Conservation (phyloP, 2,113 vertebrate genomes). For the Eurypyga helias region DNA sequence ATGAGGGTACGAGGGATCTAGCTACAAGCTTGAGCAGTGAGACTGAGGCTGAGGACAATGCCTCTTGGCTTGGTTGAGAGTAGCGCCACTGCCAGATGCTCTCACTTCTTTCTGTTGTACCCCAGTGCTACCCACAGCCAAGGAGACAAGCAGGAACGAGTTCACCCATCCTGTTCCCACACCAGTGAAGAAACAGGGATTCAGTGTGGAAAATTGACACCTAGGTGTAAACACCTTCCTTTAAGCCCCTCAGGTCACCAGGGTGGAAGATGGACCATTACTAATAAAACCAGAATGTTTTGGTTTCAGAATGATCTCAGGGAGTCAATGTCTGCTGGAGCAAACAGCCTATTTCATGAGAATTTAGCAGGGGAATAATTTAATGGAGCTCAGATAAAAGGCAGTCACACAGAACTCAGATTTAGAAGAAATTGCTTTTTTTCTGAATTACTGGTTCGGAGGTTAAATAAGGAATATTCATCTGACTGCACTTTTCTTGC, state of each 20-base stretch:
- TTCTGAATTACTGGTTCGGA: constrained; percentile 22
- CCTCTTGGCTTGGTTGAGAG: neutral
- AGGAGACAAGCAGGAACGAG: neutral
- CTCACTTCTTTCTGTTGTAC: neutral
- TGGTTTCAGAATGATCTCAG: neutral
- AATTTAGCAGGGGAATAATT: constrained; percentile 56
- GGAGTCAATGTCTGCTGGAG: neutral
- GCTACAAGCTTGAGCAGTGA: neutral
- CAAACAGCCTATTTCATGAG: constrained; percentile 15
- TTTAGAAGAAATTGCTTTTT: constrained; percentile 43
- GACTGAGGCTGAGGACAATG: neutral
- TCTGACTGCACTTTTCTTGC: neutral
- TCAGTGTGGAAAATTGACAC: neutral
- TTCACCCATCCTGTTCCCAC: neutral
- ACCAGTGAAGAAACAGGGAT: neutral
- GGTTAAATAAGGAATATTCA: constrained; percentile 37
- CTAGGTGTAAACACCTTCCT: neutral
- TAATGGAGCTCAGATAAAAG: constrained; percentile 48
- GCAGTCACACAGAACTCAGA: constrained; percentile 49
- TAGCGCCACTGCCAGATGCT: neutral
- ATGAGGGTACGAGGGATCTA: neutral
- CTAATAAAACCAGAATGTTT: constrained; percentile 5
- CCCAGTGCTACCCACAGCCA: neutral
- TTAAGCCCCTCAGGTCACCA: neutral
- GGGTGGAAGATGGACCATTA: neutral